These are phyloP conservation scores for Drosophila tristis DNA, from an alignment of 1,140 invertebrate genomes.

Conservation along the genomic window DNA sequence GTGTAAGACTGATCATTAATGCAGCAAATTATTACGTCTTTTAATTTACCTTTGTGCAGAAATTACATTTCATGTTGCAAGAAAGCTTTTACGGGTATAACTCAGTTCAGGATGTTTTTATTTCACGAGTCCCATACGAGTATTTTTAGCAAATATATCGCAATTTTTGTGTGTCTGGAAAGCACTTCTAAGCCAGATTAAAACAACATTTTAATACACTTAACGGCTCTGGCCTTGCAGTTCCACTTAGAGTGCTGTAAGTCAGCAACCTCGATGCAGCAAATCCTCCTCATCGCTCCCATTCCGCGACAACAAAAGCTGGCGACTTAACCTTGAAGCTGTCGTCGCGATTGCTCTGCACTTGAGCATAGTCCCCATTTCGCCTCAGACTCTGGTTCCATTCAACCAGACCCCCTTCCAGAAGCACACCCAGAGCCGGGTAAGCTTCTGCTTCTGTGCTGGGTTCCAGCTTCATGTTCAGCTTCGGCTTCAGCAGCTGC, in stretches of 20 bases:
- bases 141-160: background rate
- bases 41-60: constrained; percentile 2
- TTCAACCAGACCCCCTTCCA: background rate
- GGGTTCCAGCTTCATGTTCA: constrained; percentile 13
- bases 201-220: constrained; percentile 52
- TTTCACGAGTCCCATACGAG: too few species aligned
- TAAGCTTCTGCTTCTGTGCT: constrained; percentile 18
- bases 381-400: background rate
- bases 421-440: background rate
- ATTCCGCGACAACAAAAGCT: constrained; percentile 37
- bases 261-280: constrained; percentile 40
- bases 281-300: constrained; percentile 25
- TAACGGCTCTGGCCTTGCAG: constrained; percentile 47
- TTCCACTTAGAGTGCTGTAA: constrained; percentile 32
- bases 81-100: too few species aligned
- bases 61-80: too few species aligned
- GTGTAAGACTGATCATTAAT: constrained; percentile 5
- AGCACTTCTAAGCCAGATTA: constrained; percentile 38
- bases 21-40: constrained; percentile 8
- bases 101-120: background rate
- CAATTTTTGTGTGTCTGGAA: background rate
- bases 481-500: constrained; percentile 44
- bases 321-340: constrained; percentile 70
- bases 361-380: constrained; percentile 17
- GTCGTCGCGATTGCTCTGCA: constrained; percentile 50